Conservation (phyloP, 2,797 vertebrate genomes). For the Fistularia tabacaria region DNA sequence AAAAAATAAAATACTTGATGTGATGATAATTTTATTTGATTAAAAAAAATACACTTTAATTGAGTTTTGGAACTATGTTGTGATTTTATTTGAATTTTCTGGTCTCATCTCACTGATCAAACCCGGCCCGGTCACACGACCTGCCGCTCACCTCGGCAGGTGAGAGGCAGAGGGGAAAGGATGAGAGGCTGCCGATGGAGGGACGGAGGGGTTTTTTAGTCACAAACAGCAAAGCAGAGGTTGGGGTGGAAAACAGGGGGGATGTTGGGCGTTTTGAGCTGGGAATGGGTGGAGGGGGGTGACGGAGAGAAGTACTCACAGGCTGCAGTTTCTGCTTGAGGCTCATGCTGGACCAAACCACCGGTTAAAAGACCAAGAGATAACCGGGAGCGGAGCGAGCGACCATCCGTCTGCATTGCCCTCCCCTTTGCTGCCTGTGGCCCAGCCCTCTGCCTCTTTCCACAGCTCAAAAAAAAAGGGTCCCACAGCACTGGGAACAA, state of each 20-base stretch:
- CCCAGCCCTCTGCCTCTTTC: slow-evolving; percentile 44
- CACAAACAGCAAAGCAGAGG: too few relatives aligned
- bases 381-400: slow-evolving; percentile 23
- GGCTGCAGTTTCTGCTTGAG: slow-evolving; percentile 75
- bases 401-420: slow-evolving; percentile 29
- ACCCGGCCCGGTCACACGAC: background rate
- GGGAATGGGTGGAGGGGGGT: background rate
- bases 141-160: slow-evolving; percentile 9
- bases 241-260: background rate
- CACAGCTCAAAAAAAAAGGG: background rate
- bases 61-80: too few relatives aligned
- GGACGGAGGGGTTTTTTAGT: too few relatives aligned
- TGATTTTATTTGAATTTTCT: too few relatives aligned
- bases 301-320: slow-evolving; percentile 64
- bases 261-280: background rate
- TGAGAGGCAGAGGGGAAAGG: background rate
- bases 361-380: slow-evolving; percentile 38
- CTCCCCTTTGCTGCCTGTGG: slow-evolving; percentile 20
- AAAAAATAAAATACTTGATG: too few relatives aligned
- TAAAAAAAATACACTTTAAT: too few relatives aligned
- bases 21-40: too few relatives aligned
- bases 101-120: background rate
- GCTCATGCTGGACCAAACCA: slow-evolving; percentile 71
- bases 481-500: background rate
- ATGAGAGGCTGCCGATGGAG: background rate